Evolutionary conservation across 2,888 invertebrate genomes (phyloP), one percentile per base, ranked within the genome.

Genomic region (Harpalus rubripes): DNA sequence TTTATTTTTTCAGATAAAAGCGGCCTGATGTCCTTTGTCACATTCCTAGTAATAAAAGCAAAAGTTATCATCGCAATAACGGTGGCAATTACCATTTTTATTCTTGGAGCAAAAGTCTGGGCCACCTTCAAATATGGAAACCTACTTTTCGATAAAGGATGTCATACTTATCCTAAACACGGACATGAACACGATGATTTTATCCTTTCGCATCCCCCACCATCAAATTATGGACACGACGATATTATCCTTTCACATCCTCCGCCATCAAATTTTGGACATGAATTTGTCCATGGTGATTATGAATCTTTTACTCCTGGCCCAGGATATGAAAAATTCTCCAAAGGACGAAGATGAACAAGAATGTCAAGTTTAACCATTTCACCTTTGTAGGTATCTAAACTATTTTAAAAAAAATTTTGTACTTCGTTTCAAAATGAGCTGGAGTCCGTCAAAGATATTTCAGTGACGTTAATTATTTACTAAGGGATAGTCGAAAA

Each of bases 71-170:
- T 81, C 15, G 81, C 81, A 0, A 61, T 72, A 10, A 58, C 72
- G 1, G 81, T 81, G 12, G 81, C 81, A 56, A 39, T 72, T 2
- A 72, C 81, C 10, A 18, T 81, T 7, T 81, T 81, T 56, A 26
- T 68, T 7, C 41, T 81, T 15, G 81, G 81, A 8, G 81, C 81
- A 58, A 81, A 81, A 58, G 81, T 56, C 1, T 81, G 81, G 81
- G 81, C 81, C 15, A 72, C 81, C 6, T 81, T 68, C 15, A 68
- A 72, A 8, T 81, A 81, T 22, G 81, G 81, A 12, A 44, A 65
- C 26, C n/a, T 81, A 16, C 52, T 81, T 18, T 81, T 81, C 68
- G 56, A 81, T 16, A 81, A 81, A 72, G 81, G 81, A 68, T 72
- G 72, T 41, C 81, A 81, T 16, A 56, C 41, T 22, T 26, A 59